Percentiles rank a stretch among this genome's conserved stretches.
phyloP scores from a whole-genome alignment of 2,113 vertebrate species.

The Agapornis roseicollis region DNA sequence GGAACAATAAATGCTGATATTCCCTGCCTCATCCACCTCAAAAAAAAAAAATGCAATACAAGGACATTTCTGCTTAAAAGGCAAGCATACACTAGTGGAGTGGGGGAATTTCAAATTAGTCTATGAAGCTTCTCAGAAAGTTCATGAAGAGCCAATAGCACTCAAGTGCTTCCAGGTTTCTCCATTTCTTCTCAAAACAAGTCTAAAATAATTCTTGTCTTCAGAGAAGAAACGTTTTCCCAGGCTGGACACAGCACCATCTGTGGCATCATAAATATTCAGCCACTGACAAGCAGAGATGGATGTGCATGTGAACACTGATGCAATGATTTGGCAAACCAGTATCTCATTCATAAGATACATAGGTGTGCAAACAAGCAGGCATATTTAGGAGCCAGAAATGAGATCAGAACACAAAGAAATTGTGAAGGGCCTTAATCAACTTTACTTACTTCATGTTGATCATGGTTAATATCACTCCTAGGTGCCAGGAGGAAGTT shows the following conservation, averaged over 20 bases:
- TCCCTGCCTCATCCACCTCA: not conserved
- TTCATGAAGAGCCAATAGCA: not conserved
- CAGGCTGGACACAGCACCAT: not conserved
- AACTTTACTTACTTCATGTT: not conserved
- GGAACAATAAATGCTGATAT: not conserved
- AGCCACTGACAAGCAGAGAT: not conserved
- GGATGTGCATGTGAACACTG: not conserved
- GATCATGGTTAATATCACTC: not conserved
- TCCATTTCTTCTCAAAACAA: not conserved
- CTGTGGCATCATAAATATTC: not conserved
- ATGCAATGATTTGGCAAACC: not conserved
- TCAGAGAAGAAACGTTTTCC: not conserved
- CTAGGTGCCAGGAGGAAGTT: not conserved
- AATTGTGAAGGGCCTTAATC: not conserved
- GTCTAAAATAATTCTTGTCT: not conserved
- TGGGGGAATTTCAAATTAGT: not conserved
- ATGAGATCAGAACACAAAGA: not conserved
- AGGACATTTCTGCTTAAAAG: not conserved
- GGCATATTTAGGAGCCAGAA: not conserved
- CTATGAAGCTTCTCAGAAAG: not conserved
- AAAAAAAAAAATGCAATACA: not conserved
- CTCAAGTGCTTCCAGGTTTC: not conserved
- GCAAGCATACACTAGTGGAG: too few relatives aligned
- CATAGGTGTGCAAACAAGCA: not conserved
- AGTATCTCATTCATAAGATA: not conserved